Conservation (phyloP, 2,888 invertebrate genomes). For the Scrobipalpa atriplicella region DNA sequence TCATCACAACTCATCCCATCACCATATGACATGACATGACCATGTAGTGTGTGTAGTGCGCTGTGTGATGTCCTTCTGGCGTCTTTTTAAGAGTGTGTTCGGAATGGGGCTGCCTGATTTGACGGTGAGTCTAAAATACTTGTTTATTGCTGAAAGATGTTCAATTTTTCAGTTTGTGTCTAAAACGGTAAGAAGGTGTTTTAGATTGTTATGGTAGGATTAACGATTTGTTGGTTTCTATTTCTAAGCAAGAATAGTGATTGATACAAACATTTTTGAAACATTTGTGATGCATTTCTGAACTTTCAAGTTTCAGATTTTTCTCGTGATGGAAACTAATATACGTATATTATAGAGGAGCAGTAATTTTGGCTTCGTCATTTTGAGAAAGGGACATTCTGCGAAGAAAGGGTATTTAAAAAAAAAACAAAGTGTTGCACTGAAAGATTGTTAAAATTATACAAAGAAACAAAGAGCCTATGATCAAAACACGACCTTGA, state of each 20-base stretch:
- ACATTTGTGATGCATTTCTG: too few species aligned
- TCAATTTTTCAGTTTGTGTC: neutral
- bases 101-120: slow-evolving; percentile 76
- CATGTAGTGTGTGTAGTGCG: slow-evolving; percentile 38
- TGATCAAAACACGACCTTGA: slow-evolving; percentile 10
- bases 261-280: neutral
- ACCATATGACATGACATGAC: neutral
- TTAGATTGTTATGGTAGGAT: neutral
- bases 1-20: neutral
- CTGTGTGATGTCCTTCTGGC: slow-evolving; percentile 74
- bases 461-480: neutral
- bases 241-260: neutral
- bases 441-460: neutral
- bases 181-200: neutral
- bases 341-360: too few species aligned
- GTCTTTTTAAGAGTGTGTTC: slow-evolving; percentile 62
- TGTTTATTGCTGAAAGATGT: neutral
- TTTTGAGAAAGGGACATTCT: neutral
- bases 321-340: neutral
- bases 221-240: neutral
- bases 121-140: slow-evolving; percentile 73
- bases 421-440: neutral
- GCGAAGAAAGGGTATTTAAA: neutral
- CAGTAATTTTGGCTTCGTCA: neutral
- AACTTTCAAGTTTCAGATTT: too few species aligned